Evolutionary conservation across 1,140 invertebrate species (phyloP).

Genomic region (Pseudoatta argentina): DNA sequence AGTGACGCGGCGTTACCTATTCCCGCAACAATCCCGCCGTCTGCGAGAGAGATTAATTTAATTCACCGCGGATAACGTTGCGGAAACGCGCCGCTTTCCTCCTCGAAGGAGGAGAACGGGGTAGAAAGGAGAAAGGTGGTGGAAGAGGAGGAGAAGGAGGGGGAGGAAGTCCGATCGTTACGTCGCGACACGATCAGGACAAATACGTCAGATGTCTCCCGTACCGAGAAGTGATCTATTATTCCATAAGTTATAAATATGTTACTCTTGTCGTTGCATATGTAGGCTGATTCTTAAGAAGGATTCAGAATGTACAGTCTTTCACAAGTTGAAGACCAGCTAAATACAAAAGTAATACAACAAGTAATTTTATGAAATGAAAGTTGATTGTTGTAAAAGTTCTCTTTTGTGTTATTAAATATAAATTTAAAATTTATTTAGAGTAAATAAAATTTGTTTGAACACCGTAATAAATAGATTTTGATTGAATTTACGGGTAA

Average conservation of each 20-base stretch:
- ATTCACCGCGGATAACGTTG: slow-evolving; percentile 66
- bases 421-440: not conserved
- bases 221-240: slow-evolving; percentile 32
- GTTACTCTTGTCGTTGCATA: slow-evolving; percentile 7
- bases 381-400: not conserved
- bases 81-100: slow-evolving; percentile 52
- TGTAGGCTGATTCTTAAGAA: slow-evolving; percentile 17
- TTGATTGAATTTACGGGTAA: not conserved
- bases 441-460: not conserved
- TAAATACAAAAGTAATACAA: not conserved
- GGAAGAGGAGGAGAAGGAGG: not conserved
- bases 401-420: not conserved
- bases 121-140: not conserved
- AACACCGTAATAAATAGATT: not conserved
- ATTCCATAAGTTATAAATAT: slow-evolving; percentile 33
- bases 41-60: slow-evolving; percentile 73
- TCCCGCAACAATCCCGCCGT: slow-evolving; percentile 70
- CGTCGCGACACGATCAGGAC: slow-evolving; percentile 42
- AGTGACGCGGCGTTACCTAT: slow-evolving; percentile 74
- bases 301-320: not conserved
- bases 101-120: not conserved
- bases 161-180: slow-evolving; percentile 46
- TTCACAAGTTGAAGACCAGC: not conserved
- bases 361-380: not conserved
- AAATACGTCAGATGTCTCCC: slow-evolving; percentile 32